phyloP scores from a whole-genome alignment of 2,113 vertebrate genomes.

The Megaptera novaeangliae region DNA sequence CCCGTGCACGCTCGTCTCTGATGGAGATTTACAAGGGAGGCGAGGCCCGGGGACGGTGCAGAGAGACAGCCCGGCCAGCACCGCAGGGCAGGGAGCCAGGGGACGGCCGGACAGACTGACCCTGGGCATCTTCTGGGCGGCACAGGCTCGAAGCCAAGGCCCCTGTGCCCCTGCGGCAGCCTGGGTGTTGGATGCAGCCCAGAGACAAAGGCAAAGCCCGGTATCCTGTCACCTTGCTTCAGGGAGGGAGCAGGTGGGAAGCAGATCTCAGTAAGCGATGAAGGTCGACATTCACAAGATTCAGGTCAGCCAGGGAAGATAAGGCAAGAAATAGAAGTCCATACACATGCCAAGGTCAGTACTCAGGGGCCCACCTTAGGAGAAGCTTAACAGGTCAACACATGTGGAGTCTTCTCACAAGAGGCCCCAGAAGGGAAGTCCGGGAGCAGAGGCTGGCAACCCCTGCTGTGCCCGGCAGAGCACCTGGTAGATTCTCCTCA shows the following conservation, averaged over 20 bases:
- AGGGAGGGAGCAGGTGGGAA: not conserved
- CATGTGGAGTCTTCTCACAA: too few relatives aligned
- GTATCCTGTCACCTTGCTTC: too few relatives aligned
- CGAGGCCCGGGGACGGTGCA: rapidly evolving
- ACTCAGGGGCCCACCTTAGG: too few relatives aligned
- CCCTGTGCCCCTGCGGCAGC: too few relatives aligned
- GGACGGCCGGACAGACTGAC: not conserved
- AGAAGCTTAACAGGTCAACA: not conserved
- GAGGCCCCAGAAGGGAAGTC: too few relatives aligned
- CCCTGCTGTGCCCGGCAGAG: too few relatives aligned
- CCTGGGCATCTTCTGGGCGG: not conserved
- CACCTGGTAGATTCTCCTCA: too few relatives aligned
- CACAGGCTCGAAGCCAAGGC: not conserved
- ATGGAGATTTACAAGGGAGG: rapidly evolving
- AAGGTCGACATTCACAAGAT: not conserved
- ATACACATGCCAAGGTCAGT: rapidly evolving
- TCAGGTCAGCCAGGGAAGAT: not conserved
- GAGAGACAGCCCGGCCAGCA: rapidly evolving
- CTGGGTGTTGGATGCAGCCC: too few relatives aligned
- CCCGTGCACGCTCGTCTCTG: too few relatives aligned
- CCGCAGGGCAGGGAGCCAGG: not conserved
- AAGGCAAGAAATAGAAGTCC: not conserved
- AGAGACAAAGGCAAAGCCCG: not conserved
- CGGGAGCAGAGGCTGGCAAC: too few relatives aligned
- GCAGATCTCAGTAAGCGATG: not conserved